Conservation (phyloP, 2,797 vertebrate species). For the Spatula versicolor region DNA sequence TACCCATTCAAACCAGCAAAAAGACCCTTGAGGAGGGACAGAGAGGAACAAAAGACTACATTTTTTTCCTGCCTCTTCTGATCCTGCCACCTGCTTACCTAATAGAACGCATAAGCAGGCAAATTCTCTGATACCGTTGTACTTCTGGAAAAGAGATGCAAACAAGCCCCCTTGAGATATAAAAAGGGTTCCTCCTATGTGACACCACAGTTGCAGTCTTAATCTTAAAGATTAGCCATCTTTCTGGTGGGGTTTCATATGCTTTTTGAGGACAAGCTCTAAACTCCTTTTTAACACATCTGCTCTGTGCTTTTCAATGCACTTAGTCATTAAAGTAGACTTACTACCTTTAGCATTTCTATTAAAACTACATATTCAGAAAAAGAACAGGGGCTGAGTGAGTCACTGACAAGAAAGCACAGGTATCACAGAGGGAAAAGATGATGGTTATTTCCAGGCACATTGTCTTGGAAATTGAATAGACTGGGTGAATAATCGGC, state of each 20-base stretch:
- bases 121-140: not conserved
- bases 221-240: not conserved
- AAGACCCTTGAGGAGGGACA: not conserved
- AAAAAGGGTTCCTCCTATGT: not conserved
- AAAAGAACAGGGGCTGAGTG: not conserved
- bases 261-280: not conserved
- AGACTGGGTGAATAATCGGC: not conserved
- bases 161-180: not conserved
- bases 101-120: not conserved
- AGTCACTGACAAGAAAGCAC: slow-evolving; percentile 27
- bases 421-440: not conserved
- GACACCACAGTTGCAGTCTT: not conserved
- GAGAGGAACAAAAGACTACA: not conserved
- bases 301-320: not conserved
- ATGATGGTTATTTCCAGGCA: slow-evolving; percentile 18
- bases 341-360: slow-evolving; percentile 34
- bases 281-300: not conserved
- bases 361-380: slow-evolving; percentile 31
- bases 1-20: not conserved
- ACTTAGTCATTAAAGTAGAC: not conserved
- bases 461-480: slow-evolving; percentile 9
- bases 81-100: too few species aligned
- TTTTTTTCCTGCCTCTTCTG: not conserved
- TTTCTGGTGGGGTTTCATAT: not conserved
- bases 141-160: not conserved